Conservation (phyloP, 2,797 vertebrate genomes). For the Pangasius krempfi region DNA sequence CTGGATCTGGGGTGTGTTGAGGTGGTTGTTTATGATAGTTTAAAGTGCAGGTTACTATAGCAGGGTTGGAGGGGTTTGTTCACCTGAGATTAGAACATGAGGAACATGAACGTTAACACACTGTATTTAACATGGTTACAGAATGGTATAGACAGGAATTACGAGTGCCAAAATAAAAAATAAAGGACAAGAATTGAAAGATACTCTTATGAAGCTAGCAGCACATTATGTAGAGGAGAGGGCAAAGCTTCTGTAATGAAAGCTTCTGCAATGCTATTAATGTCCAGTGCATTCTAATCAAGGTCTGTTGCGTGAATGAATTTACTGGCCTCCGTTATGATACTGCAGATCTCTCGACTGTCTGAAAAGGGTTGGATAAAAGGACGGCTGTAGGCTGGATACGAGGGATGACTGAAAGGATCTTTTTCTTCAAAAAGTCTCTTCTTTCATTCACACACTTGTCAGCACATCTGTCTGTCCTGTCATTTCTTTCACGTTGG, state of each 20-base stretch:
- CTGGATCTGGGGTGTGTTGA: neutral
- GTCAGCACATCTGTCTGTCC: constrained; percentile 27
- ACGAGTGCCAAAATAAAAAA: neutral
- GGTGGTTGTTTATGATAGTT: constrained; percentile 34
- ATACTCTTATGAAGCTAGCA: neutral
- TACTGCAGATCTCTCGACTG: neutral
- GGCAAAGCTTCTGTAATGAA: neutral
- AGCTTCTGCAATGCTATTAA: neutral
- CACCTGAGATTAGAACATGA: constrained; percentile 44
- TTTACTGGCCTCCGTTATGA: neutral
- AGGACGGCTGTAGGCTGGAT: constrained; percentile 1
- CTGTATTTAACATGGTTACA: neutral
- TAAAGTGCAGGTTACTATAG: constrained; percentile 51
- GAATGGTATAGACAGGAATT: neutral
- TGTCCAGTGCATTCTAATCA: neutral
- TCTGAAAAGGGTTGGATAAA: neutral
- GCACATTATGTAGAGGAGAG: neutral
- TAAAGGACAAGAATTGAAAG: neutral
- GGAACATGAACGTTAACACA: neutral
- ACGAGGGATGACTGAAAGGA: neutral
- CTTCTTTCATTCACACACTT: constrained; percentile 14
- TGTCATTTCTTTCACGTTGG: constrained; percentile 63
- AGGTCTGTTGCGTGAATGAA: neutral
- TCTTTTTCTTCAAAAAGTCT: neutral
- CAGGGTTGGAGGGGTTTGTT: constrained; percentile 9